These are phyloP conservation scores for Pissodes strobi DNA, from an alignment of 1,140 invertebrate genomes.

Conservation along the genomic window DNA sequence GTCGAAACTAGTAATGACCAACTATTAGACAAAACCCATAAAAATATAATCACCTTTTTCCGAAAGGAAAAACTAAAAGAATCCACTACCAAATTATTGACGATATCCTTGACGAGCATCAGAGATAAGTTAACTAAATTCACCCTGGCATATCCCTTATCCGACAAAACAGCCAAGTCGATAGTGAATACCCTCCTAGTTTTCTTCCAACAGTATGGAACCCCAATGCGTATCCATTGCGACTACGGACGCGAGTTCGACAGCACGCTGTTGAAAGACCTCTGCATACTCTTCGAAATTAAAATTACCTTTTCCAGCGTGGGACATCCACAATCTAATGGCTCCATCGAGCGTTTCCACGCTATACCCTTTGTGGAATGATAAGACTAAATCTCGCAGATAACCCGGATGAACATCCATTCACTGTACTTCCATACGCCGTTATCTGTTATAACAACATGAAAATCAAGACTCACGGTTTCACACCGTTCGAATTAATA, in stretches of 20 bases:
- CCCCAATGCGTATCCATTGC: constrained; percentile 13
- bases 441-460: constrained; percentile 36
- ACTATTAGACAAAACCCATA: too few relatives aligned
- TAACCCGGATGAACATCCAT: constrained; percentile 31
- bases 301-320: constrained; percentile 29
- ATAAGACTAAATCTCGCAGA: constrained; percentile 18
- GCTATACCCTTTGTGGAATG: constrained; percentile 32
- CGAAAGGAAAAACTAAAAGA: too few relatives aligned
- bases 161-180: too few relatives aligned
- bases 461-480: constrained; percentile 32
- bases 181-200: too few relatives aligned
- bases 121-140: too few relatives aligned
- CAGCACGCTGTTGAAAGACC: constrained; percentile 14
- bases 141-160: too few relatives aligned
- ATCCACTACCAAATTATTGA: too few relatives aligned
- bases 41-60: too few relatives aligned
- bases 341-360: constrained; percentile 37
- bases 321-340: constrained; percentile 34
- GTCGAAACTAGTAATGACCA: too few relatives aligned
- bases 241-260: too few relatives aligned
- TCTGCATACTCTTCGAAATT: constrained; percentile 13
- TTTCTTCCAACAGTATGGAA: constrained; percentile 32
- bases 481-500: constrained; percentile 25
- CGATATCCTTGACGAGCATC: too few relatives aligned
- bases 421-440: constrained; percentile 25